phyloP scores from a whole-genome alignment of 1,140 invertebrate species.

The Saccostrea cuccullata region DNA sequence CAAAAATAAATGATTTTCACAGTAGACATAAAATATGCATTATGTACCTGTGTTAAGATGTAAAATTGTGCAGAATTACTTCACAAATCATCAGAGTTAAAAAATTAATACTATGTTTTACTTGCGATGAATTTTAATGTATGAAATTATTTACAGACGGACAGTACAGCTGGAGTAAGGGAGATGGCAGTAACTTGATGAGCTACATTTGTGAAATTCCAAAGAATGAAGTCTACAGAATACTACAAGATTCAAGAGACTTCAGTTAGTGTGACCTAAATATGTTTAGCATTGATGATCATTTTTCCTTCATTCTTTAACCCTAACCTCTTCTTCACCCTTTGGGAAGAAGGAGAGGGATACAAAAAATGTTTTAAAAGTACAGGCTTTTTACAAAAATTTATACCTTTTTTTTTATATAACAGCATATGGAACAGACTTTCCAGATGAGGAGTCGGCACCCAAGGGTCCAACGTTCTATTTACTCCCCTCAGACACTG shows the following conservation, averaged over 20 bases:
- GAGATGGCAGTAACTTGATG: not conserved
- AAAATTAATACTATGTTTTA: too few species aligned
- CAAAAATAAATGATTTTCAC: too few species aligned
- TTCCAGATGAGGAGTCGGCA: conserved; percentile 53
- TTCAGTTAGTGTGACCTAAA: conserved; percentile 54
- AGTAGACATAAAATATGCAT: too few species aligned
- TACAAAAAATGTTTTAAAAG: too few species aligned
- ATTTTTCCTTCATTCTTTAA: not conserved
- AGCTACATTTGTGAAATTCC: conserved; percentile 63
- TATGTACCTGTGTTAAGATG: too few species aligned
- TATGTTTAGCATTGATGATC: not conserved
- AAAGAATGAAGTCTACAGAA: conserved; percentile 52
- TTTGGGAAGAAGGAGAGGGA: too few species aligned
- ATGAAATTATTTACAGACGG: not conserved
- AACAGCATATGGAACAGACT: conserved; percentile 62
- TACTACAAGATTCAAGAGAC: conserved; percentile 55
- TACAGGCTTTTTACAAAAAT: too few species aligned
- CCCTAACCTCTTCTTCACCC: too few species aligned
- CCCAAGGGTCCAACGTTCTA: conserved; percentile 63
- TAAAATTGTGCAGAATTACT: not conserved
- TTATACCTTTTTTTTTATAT: conserved; percentile 17
- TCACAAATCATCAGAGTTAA: too few species aligned
- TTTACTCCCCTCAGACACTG: conserved; percentile 58
- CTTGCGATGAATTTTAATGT: not conserved
- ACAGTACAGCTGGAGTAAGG: conserved; percentile 25